Conservation (phyloP, 2,888 invertebrate species). For the Branchellion lobata region DNA sequence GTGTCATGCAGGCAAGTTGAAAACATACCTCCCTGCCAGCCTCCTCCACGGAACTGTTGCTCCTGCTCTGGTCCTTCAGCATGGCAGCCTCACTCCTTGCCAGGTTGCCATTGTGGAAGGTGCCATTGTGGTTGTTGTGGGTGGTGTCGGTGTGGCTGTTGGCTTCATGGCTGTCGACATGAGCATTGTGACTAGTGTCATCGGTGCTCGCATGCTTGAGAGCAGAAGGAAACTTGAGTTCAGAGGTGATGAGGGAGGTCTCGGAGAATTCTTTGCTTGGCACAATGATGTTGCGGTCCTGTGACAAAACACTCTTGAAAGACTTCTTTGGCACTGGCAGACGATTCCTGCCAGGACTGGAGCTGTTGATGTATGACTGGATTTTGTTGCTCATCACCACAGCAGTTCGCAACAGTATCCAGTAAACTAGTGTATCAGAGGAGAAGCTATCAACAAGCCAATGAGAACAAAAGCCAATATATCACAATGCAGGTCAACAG, state of each 20-base stretch:
- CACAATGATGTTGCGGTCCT: slow-evolving; percentile 2
- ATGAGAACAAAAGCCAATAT: too few species aligned
- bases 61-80: too few species aligned
- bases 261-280: not conserved
- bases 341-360: slow-evolving; percentile 27
- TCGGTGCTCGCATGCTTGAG: not conserved
- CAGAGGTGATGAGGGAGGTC: not conserved
- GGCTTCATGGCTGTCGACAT: not conserved
- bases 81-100: too few species aligned
- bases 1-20: too few species aligned
- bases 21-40: too few species aligned
- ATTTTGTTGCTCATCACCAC: slow-evolving; percentile 52
- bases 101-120: too few species aligned
- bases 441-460: too few species aligned
- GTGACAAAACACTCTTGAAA: slow-evolving; percentile 17
- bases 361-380: slow-evolving; percentile 38
- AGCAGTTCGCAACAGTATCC: too few species aligned
- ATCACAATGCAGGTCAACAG: too few species aligned
- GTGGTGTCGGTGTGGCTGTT: not conserved
- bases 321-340: slow-evolving; percentile 42
- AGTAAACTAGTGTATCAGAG: too few species aligned
- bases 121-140: too few species aligned
- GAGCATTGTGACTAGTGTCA: not conserved
- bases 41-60: too few species aligned
- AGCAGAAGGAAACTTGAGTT: not conserved